Percentiles rank a stretch among this genome's conserved stretches.
Conservation (phyloP, 2,113 vertebrate genomes). For the Taxidea taxus region DNA sequence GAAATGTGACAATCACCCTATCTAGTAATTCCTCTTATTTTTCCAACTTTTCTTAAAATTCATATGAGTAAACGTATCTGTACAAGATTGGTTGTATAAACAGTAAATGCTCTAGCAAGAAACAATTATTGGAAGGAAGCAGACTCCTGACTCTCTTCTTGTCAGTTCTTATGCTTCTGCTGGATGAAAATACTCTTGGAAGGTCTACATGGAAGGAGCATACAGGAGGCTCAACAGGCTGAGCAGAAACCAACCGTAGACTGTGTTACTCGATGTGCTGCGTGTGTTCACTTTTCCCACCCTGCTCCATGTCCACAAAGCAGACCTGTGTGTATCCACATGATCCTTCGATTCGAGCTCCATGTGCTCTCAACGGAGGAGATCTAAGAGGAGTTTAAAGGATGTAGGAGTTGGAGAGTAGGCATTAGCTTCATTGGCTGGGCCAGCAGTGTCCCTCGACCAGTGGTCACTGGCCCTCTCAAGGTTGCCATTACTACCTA, state of each 20-base stretch:
- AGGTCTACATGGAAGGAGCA: background rate
- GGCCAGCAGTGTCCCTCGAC: too few relatives aligned
- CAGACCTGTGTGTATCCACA: rapidly evolving
- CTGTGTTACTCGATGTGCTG: rapidly evolving
- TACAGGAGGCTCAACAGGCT: rapidly evolving
- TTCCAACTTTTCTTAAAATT: background rate
- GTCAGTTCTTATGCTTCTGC: background rate
- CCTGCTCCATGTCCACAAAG: background rate
- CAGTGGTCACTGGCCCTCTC: background rate
- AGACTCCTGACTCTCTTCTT: background rate
- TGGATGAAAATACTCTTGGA: background rate
- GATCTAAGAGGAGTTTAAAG: background rate
- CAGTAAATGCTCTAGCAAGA: background rate
- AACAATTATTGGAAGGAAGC: background rate
- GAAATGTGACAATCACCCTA: background rate
- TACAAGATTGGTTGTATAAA: background rate
- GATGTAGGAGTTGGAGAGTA: background rate
- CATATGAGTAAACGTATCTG: background rate
- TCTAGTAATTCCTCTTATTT: background rate
- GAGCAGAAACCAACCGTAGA: rapidly evolving
- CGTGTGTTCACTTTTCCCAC: rapidly evolving
- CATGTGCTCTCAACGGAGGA: rapidly evolving
- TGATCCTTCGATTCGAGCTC: background rate
- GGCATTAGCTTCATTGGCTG: background rate
- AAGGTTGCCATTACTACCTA: background rate